Conservation (phyloP, 1,140 invertebrate genomes). For the Theocolax elegans region DNA sequence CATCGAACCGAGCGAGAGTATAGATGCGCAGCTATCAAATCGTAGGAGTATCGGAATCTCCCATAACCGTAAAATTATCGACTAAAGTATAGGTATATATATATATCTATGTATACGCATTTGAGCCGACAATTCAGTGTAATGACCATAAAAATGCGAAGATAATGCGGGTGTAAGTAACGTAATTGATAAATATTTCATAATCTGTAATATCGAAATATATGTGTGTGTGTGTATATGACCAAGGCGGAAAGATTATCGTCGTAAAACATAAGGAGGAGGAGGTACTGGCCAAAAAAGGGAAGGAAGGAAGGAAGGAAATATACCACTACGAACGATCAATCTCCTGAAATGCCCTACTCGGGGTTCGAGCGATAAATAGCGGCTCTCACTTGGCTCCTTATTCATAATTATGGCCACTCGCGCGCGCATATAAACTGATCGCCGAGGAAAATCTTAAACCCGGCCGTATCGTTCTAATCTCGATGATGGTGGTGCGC, state of each 20-base stretch:
- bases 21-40: too few relatives aligned
- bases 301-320: background rate
- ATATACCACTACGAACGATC: background rate
- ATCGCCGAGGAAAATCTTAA: conserved; percentile 1
- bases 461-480: background rate
- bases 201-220: conserved; percentile 4
- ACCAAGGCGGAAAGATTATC: background rate
- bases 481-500: background rate
- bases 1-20: too few relatives aligned
- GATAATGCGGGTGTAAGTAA: background rate
- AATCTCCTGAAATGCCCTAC: conserved; percentile 15
- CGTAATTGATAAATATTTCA: conserved; percentile 21
- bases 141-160: background rate
- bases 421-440: conserved; percentile 6
- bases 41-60: background rate
- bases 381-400: background rate
- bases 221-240: too few relatives aligned
- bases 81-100: too few relatives aligned
- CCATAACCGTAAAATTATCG: background rate
- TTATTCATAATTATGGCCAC: conserved; percentile 21
- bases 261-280: background rate
- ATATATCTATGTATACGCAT: background rate
- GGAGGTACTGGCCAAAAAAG: conserved; percentile 1
- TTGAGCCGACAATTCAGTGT: background rate
- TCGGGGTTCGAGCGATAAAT: conserved; percentile 2